Evolutionary conservation across 2,888 invertebrate species (phyloP), one percentile per base, ranked within the genome.

Genomic region (Heliconius ismenius): DNA sequence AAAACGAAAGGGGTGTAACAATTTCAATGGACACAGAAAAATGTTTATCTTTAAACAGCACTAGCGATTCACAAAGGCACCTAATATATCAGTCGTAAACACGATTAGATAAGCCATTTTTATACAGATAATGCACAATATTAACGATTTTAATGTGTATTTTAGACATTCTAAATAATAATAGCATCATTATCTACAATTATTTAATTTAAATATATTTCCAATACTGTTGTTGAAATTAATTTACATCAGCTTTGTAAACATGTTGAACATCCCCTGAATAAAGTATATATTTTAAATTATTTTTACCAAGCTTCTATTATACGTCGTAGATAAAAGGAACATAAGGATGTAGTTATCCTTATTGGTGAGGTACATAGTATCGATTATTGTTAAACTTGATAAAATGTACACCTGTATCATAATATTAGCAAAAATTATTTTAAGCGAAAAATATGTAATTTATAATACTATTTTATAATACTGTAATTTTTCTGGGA

Each of bases 61-160:
- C 73, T 81, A 81, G 64, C 39, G 39, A 67, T 15, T 67, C 39
- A 67, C 39, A 76, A 76, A 69, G 77, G 79, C n/a, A n/a, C n/a
- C n/a, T 77, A 68, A 76, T 78, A 77, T 82, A 81, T 82, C 78
- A 65, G 73, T 80, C 64, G 73, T 63, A 68, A 43, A 76, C 32
- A 73, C 74, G 84, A 84, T 84, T 81, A 84, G 84, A 84, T 84
- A 83, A 81, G 72, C 32, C n/a, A 36, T 58, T 70, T 49, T 58
- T 54, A n/a, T 68, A 76, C 72, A 58, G 32, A 62, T 72, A 67
- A 67, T 64, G n/a, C 49, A 54, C 24, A 63, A 39, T 26, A 70
- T 21, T 28, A 69, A n/a, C 4, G 54, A 39, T 28, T 76, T 39
- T 21, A 15, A 67, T 28, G 54, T 54, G 21, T 39, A 15, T 26